Evolutionary conservation across 2,113 vertebrate species (phyloP), one percentile per base, ranked within the genome.

Genomic region (Corythoichthys haematopterus): DNA sequence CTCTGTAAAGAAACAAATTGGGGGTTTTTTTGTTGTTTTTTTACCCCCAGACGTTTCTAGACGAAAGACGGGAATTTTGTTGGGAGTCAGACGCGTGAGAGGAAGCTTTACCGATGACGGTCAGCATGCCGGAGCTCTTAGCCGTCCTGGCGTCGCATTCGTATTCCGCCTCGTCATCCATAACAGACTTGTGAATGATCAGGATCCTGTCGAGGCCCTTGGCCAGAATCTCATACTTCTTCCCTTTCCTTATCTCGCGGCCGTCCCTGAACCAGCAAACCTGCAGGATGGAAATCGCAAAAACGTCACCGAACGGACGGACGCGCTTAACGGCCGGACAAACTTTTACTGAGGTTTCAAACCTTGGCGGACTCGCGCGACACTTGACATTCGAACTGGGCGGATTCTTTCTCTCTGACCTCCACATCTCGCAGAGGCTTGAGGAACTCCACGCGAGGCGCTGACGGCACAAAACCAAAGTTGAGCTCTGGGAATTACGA

Each of bases 221-320:
- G 43, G 93, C 90, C 53, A 95, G 93, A 20, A 99, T 96, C 78
- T 98, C 97, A 55, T 96, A 98, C 69, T 99, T 98, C 83, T 98
- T 99, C 76, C 97, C 94, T 87, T 98, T 99, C 86, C 94, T 92
- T 78, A 98, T 96, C 92, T 98, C 97, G 52, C 85, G 85, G 67
- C 97, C 97, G 65, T 99, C 97, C 84, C 93, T 98, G 87, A 97
- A 98, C 97, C 97, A 99, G 36, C 92, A 90, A 57, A 96, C 97
- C 95, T 97, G 40, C 12, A 57, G 20, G 82, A 83, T 77, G 33
- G 65, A 35, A 84, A 5, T 15, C 0, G 15, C 8, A 2, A 14
- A 12, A 33, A 33, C 12, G 28, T 46, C 6, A 12, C 6, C 46
- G n/a, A 46, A n/a, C 1, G 12, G 11, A 33, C 28, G 12, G 36